Conservation (phyloP, 2,888 invertebrate species). For the Flabesymbios commensalis region DNA sequence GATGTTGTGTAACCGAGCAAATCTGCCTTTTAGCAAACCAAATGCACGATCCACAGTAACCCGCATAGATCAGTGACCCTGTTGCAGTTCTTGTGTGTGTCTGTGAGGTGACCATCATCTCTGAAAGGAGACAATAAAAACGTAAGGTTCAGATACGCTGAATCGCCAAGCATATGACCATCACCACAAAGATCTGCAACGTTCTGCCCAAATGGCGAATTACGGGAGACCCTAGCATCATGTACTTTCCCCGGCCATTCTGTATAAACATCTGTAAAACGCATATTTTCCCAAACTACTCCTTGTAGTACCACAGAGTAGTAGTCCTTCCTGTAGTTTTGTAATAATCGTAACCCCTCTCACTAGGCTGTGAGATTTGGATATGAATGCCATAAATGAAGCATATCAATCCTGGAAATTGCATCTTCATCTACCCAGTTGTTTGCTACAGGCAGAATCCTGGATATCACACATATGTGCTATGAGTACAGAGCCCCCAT, state of each 20-base stretch:
- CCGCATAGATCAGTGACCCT: constrained; percentile 2
- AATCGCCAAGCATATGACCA: constrained; percentile 21
- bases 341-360: not conserved
- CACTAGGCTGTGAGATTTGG: not conserved
- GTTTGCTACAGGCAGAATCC: no score
- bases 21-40: constrained; percentile 24
- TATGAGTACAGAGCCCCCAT: no score
- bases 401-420: constrained; percentile 2
- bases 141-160: constrained; percentile 17
- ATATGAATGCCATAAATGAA: not conserved
- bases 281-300: not conserved
- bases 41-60: constrained; percentile 20
- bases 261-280: constrained; percentile 7
- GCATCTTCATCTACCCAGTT: no score
- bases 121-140: constrained; percentile 23
- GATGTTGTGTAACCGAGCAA: constrained; percentile 2
- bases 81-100: constrained; percentile 17
- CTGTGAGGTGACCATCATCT: constrained; percentile 18
- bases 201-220: constrained; percentile 1
- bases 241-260: constrained; percentile 11
- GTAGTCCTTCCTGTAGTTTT: not conserved
- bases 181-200: constrained; percentile 1
- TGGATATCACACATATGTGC: no score
- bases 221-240: constrained; percentile 10
- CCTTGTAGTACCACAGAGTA: not conserved